These are phyloP conservation scores for Sternotherus odoratus DNA, from an alignment of 2,797 vertebrate genomes.

Conservation along the genomic window DNA sequence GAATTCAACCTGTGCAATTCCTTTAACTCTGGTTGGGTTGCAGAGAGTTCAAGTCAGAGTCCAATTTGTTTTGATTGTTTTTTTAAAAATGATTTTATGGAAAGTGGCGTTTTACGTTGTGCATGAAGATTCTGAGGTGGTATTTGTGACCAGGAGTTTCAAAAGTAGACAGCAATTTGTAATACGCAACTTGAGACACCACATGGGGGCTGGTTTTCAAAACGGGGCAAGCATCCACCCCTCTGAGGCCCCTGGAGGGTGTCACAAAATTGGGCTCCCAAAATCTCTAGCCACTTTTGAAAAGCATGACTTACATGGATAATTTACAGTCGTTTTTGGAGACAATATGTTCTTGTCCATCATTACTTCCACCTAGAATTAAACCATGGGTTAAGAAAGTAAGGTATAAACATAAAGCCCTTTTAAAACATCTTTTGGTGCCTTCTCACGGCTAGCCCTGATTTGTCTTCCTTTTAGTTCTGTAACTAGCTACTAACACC, in stretches of 20 bases:
- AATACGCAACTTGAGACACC: not conserved
- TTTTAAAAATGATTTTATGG: not conserved
- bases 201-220: not conserved
- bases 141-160: not conserved
- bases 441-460: constrained; percentile 31
- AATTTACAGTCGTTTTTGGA: constrained; percentile 39
- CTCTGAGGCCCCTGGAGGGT: not conserved
- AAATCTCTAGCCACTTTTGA: not conserved
- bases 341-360: constrained; percentile 7
- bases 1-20: not conserved
- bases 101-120: not conserved
- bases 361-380: constrained; percentile 28
- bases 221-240: not conserved
- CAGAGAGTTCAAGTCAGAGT: not conserved
- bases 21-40: not conserved
- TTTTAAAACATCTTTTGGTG: constrained; percentile 35
- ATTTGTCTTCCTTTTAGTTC: not conserved
- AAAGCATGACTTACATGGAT: not conserved
- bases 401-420: constrained; percentile 42
- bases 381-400: constrained; percentile 49
- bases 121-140: not conserved
- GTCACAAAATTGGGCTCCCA: not conserved
- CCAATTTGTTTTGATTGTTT: not conserved
- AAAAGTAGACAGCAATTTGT: not conserved
- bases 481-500: not conserved